Base-by-base conservation (phyloP, 2,113 vertebrate species). In the Mesocricetus auratus region DNA sequence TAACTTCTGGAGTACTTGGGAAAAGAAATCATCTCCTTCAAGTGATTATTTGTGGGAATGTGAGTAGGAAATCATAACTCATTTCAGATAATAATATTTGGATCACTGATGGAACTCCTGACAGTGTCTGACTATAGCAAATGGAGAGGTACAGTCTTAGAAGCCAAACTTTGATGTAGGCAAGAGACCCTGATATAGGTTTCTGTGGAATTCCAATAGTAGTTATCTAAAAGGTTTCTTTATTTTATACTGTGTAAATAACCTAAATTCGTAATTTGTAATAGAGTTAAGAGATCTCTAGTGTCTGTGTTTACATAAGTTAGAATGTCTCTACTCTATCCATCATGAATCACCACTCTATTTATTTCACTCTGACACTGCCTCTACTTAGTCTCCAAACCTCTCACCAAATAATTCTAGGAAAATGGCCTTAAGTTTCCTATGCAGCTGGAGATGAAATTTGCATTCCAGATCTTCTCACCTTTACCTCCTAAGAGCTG, bases 41-140 rank as follows among this genome's bases (percentile, higher is more conserved):
- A 74, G 62, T 7, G 74, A 89, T 29, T 21, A 24, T 83, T 50
- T 53, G 88, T 90, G 74, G 83, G 90, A 92, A 88, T 90, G 78
- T n/a, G 90, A 89, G 33, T 60, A 90, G 92, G 79, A 96, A 96
- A 93, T 39, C 69, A 50, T 87, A 92, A 50, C 24, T 95, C 88
- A 79, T 88, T 85, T 93, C 66, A 74, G 87, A 89, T 36, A 86
- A 77, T 64, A 78, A 62, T 39, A 45, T 87, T 94, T 97, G 56
- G 64, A 90, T 33, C 78, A 58, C 24, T 69, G 73, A 66, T 93
- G 94, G 85, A 95, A 94, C 42, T 74, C 47, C 26, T 95, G 69
- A 89, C 26, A 13, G 47, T 42, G 36, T 87, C 21, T 36, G 64
- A 73, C 10, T 50, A 64, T 58, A 82, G 85, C 47, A 93, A 90